Percentiles rank a stretch among this genome's conserved stretches.
phyloP scores from a whole-genome alignment of 2,797 vertebrate species.

The Remorina albescens region DNA sequence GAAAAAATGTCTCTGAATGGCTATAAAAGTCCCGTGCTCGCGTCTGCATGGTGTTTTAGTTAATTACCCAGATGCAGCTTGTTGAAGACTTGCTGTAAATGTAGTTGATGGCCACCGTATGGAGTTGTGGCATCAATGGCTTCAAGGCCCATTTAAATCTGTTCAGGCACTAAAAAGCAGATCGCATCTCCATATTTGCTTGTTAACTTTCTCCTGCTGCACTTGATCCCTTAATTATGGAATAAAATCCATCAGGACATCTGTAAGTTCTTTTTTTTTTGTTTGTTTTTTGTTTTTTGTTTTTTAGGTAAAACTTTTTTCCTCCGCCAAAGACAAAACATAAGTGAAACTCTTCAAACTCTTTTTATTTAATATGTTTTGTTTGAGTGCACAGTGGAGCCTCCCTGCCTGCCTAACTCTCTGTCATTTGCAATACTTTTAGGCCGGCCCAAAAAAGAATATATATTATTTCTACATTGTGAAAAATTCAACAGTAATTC shows the following conservation, averaged over 20 bases:
- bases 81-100: conserved; percentile 21
- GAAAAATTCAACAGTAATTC: conserved; percentile 60
- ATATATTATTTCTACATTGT: conserved; percentile 25
- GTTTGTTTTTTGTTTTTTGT: background rate
- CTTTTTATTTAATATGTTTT: conserved; percentile 24
- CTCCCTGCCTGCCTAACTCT: conserved; percentile 1
- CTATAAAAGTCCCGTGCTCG: background rate
- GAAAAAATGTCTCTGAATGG: conserved; percentile 2
- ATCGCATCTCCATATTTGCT: conserved; percentile 53
- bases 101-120: conserved; percentile 32
- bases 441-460: conserved; percentile 28
- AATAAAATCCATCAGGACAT: conserved; percentile 29
- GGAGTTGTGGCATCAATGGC: conserved; percentile 26
- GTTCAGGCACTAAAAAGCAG: conserved; percentile 46
- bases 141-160: conserved; percentile 45
- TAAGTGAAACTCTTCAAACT: conserved; percentile 34
- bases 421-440: conserved; percentile 20
- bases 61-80: conserved; percentile 35
- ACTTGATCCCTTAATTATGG: conserved; percentile 46
- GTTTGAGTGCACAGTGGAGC: conserved; percentile 29
- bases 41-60: background rate
- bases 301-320: conserved; percentile 21
- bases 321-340: conserved; percentile 13
- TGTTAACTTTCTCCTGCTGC: conserved; percentile 44
- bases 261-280: no score